Conservation (phyloP, 2,113 vertebrate species). For the Paracanthobrama guichenoti region DNA sequence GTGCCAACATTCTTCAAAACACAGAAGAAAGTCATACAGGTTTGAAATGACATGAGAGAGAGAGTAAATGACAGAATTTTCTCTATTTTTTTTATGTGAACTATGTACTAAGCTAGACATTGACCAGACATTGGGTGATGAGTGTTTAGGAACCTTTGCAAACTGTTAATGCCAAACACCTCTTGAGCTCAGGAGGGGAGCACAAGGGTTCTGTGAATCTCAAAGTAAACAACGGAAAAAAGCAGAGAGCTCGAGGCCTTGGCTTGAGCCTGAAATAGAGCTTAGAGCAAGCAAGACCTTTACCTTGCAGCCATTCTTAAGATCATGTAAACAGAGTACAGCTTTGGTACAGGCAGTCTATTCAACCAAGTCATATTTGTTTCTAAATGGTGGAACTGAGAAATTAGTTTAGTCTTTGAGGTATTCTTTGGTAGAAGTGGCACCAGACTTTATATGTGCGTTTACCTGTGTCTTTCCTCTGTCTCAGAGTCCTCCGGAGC, state of each 20-base stretch:
- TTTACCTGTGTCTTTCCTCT: constrained; percentile 51
- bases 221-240: constrained; percentile 52
- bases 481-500: constrained; percentile 17
- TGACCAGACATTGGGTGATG: constrained; percentile 1
- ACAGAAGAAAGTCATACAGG: neutral
- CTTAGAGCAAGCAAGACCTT: constrained; percentile 1
- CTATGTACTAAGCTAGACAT: neutral
- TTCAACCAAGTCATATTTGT: neutral
- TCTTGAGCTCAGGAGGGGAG: constrained; percentile 8
- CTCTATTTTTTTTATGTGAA: neutral
- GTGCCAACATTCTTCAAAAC: too few species aligned
- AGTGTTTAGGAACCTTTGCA: constrained; percentile 10
- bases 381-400: neutral
- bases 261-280: constrained; percentile 40
- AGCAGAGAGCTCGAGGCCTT: constrained; percentile 9
- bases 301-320: constrained; percentile 9
- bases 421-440: neutral
- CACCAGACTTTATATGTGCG: neutral
- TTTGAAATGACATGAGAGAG: neutral
- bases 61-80: neutral
- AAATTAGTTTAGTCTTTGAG: neutral
- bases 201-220: constrained; percentile 20
- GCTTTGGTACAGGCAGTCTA: constrained; percentile 7
- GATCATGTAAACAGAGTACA: constrained; percentile 28
- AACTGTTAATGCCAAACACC: neutral